phyloP scores from a whole-genome alignment of 2,888 invertebrate genomes.

The Villa cingulata region DNA sequence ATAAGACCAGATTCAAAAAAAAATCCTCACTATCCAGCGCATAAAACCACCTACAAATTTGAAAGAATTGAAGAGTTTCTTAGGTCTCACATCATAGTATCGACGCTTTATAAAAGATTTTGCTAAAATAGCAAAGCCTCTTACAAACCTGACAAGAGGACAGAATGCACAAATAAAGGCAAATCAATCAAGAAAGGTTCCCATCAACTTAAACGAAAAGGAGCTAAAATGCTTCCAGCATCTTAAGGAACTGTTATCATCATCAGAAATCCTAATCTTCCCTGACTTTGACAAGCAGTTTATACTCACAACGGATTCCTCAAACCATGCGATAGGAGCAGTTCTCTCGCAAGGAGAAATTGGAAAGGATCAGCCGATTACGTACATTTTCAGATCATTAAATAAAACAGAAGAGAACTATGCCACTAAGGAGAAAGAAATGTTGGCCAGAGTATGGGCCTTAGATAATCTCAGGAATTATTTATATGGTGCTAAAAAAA shows the following conservation, averaged over 20 bases:
- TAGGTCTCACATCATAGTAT: neutral
- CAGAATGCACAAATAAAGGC: conserved; percentile 1
- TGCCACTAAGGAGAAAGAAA: conserved; percentile 11
- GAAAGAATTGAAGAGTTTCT: neutral
- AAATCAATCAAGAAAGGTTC: conserved; percentile 7
- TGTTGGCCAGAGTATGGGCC: conserved; percentile 10
- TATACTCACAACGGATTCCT: conserved; percentile 3
- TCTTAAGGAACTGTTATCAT: neutral
- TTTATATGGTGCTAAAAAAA: conserved; percentile 10
- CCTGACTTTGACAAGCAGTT: conserved; percentile 1
- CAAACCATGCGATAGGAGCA: conserved; percentile 3
- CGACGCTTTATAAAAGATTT: conserved; percentile 12
- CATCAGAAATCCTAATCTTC: neutral
- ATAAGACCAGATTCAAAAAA: neutral
- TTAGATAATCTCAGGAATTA: conserved; percentile 8
- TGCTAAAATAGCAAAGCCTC: conserved; percentile 7
- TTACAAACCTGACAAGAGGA: neutral
- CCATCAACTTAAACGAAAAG: conserved; percentile 7
- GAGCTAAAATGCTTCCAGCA: too few relatives aligned
- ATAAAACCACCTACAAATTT: neutral
- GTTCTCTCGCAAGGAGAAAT: neutral
- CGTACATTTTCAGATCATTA: conserved; percentile 2
- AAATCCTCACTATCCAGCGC: neutral
- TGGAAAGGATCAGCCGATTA: neutral
- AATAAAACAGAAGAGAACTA: conserved; percentile 12